Percentiles rank a stretch among this genome's conserved stretches.
Evolutionary conservation across 2,888 invertebrate species (phyloP).

Genomic region (Scrobipalpa atriplicella): DNA sequence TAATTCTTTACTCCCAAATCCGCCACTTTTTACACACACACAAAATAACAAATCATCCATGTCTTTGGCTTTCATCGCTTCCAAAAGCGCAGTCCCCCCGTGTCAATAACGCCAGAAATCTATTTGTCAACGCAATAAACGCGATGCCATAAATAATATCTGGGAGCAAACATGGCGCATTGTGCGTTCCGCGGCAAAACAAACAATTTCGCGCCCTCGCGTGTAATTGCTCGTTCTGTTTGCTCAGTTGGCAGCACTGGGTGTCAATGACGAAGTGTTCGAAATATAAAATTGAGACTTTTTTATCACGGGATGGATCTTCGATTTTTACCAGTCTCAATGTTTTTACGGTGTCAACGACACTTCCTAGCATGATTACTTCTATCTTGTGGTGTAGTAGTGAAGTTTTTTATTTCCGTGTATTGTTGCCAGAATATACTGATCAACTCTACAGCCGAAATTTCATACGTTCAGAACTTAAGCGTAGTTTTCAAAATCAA

Average conservation of each 20-base stretch:
- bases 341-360: not conserved
- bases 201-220: constrained; percentile 56
- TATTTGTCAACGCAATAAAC: constrained; percentile 66
- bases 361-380: not conserved
- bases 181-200: constrained; percentile 58
- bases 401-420: no score
- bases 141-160: constrained; percentile 71
- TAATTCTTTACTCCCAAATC: not conserved
- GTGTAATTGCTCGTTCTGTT: constrained; percentile 60
- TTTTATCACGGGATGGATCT: not conserved
- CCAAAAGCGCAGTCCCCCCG: constrained; percentile 38
- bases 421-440: no score
- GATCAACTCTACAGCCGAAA: no score
- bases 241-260: constrained; percentile 66
- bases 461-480: no score
- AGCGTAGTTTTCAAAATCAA: no score
- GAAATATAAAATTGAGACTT: constrained; percentile 21
- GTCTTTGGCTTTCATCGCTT: constrained; percentile 20
- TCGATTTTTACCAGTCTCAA: not conserved
- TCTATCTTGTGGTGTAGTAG: not conserved
- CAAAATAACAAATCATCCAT: constrained; percentile 21
- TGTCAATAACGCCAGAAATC: constrained; percentile 64
- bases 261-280: constrained; percentile 54
- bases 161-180: constrained; percentile 60
- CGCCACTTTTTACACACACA: not conserved